Percentiles rank a stretch among this genome's conserved stretches.
Conservation (phyloP, 23 tunicate genomes). For the Trididemnum miniatum region DNA sequence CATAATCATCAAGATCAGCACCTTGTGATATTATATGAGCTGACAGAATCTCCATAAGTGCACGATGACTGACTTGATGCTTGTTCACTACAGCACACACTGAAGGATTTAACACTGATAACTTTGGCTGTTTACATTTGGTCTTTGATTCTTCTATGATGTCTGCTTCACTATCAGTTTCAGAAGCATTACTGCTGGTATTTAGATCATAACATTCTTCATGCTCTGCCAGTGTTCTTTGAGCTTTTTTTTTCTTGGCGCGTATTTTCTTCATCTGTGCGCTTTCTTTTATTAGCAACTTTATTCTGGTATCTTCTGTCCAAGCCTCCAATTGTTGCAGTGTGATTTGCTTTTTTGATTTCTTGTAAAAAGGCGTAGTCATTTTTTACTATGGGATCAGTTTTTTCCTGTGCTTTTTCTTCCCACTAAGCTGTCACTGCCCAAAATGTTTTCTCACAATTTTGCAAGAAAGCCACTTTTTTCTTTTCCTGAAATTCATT, state of each 20-base stretch:
- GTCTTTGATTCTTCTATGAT: not conserved
- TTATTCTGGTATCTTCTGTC: not conserved
- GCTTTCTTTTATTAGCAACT: not conserved
- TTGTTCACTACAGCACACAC: not conserved
- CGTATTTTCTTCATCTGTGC: not conserved
- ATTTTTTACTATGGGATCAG: not conserved
- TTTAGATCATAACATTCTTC: not conserved
- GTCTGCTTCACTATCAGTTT: not conserved
- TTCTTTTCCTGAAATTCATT: not conserved
- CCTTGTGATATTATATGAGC: no score
- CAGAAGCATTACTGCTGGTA: not conserved
- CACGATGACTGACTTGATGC: not conserved
- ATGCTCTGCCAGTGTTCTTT: not conserved
- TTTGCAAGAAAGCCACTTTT: not conserved
- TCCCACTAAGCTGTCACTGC: not conserved
- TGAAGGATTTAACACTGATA: not conserved
- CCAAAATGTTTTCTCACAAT: no score
- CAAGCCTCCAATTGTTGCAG: not conserved
- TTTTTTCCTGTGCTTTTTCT: not conserved
- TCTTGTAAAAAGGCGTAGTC: not conserved
- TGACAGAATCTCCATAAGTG: not conserved
- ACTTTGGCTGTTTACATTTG: not conserved
- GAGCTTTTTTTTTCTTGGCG: not conserved
- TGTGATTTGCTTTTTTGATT: not conserved
- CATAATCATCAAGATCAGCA: no score